Evolutionary conservation across 1,140 invertebrate species (phyloP), one percentile per base, ranked within the genome.

Genomic region (Ditylenchus dipsaci): DNA sequence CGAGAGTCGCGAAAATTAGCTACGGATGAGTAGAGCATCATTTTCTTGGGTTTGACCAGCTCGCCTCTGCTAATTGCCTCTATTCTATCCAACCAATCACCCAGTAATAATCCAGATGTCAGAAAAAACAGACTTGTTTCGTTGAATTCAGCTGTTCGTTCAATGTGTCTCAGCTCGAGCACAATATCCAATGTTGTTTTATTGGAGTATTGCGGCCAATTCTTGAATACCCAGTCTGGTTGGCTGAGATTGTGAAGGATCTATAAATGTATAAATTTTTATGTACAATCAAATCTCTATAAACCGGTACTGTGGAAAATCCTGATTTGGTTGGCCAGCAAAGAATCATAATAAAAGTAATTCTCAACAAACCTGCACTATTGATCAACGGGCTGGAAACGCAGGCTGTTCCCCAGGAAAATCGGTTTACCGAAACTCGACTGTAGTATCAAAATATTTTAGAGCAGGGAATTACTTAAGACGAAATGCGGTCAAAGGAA

Each of bases 11-110:
- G 33, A 38, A 3, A 38, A 38, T 11, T 38, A 38, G 33, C 60
- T 75, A 75, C 73, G 19, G 73, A 19, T 15, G 73, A 75, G 60
- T 75, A 75, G 9, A 75, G 49, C 9, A 76, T 29, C 73, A 74
- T 71, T 66, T 74, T 74, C 15, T 21, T 23, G 0, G 73, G 53
- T 21, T 65, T 38, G 21, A 57, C 27, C 42, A 7, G 43, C 30
- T 69, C 23, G 9, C 38, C 53, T 58, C 27, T 56, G 11, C 47
- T 27, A 8, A 73, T 53, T 3, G 30, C 23, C 26, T 76, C 21
- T 9, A 61, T 29, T 49, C 74, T 61, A 0, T 33, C 11, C 42
- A 75, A 30, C 62, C 66, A 76, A 43, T 75, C 73, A 0, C 57
- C 73, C 5, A 75, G 63, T 27, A 75, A 60, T 68, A 45, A 68